Percentiles rank a stretch among this genome's conserved stretches.
These are phyloP conservation scores for Lithosia quadra DNA, from an alignment of 2,888 invertebrate species.

Conservation along the genomic window DNA sequence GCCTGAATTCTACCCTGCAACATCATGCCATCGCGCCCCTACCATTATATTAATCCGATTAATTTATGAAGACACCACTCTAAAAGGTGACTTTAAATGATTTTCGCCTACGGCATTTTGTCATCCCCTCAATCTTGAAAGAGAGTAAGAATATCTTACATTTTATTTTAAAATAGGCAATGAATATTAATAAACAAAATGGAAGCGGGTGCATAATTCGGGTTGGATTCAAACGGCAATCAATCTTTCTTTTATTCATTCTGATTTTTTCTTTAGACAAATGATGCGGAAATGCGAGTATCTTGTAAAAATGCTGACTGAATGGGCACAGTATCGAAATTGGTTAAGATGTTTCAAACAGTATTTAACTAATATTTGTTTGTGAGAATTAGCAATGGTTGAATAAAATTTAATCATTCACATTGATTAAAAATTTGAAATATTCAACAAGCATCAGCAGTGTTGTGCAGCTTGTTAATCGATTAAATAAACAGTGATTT, in stretches of 20 bases:
- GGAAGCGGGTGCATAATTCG: constrained; percentile 57
- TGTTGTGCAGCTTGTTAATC: constrained; percentile 57
- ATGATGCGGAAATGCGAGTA: constrained; percentile 48
- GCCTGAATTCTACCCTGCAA: constrained; percentile 32
- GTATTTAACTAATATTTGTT: neutral
- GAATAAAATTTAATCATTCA: neutral
- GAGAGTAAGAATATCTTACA: constrained; percentile 68
- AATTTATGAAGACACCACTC: constrained; percentile 73
- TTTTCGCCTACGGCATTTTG: constrained; percentile 79
- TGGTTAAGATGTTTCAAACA: neutral
- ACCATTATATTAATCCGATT: constrained; percentile 77
- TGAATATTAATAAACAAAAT: constrained; percentile 80
- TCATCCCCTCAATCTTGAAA: constrained; percentile 68
- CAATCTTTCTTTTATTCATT: constrained; percentile 60
- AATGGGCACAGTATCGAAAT: neutral
- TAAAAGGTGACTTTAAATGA: constrained; percentile 72
- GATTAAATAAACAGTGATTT: constrained; percentile 73
- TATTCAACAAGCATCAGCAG: neutral
- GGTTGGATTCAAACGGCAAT: constrained; percentile 57
- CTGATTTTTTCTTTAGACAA: constrained; percentile 58
- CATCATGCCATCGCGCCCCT: constrained; percentile 43
- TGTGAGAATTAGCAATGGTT: neutral
- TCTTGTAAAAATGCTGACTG: constrained; percentile 1
- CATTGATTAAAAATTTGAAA: neutral
- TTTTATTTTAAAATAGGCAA: constrained; percentile 78